These are phyloP conservation scores for Apus apus DNA, from an alignment of 2,113 vertebrate species.

Conservation along the genomic window DNA sequence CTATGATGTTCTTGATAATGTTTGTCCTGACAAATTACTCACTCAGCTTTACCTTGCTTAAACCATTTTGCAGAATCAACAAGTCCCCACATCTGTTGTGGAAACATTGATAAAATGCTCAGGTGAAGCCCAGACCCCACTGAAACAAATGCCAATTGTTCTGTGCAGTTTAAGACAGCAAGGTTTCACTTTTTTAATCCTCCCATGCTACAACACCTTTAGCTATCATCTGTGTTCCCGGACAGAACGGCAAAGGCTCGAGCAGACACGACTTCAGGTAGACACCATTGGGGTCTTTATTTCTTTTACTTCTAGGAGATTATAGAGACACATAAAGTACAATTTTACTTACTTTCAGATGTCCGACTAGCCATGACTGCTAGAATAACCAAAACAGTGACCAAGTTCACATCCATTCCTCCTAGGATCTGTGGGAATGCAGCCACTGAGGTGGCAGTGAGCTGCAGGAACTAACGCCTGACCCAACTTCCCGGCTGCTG, in stretches of 20 bases:
- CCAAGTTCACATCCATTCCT: constrained; percentile 56
- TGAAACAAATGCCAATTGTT: neutral
- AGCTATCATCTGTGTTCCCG: neutral
- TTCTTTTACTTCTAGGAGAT: neutral
- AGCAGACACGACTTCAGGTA: neutral
- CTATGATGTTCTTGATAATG: neutral
- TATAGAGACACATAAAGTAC: neutral
- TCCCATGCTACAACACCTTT: neutral
- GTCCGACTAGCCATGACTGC: neutral
- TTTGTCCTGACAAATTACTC: neutral
- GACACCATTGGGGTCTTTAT: neutral
- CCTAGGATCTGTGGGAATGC: neutral
- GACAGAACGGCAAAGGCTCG: neutral
- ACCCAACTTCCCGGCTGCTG: neutral
- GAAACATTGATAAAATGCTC: neutral
- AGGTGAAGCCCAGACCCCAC: neutral
- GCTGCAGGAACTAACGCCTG: constrained; percentile 23
- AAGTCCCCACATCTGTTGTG: neutral
- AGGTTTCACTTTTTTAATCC: neutral
- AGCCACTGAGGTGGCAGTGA: neutral
- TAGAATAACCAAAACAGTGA: constrained; percentile 8
- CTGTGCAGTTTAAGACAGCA: neutral
- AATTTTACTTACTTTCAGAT: constrained; percentile 69
- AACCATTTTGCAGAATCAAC: neutral
- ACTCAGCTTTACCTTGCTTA: neutral